phyloP scores from a whole-genome alignment of 2,797 vertebrate genomes.

The Anableps anableps region DNA sequence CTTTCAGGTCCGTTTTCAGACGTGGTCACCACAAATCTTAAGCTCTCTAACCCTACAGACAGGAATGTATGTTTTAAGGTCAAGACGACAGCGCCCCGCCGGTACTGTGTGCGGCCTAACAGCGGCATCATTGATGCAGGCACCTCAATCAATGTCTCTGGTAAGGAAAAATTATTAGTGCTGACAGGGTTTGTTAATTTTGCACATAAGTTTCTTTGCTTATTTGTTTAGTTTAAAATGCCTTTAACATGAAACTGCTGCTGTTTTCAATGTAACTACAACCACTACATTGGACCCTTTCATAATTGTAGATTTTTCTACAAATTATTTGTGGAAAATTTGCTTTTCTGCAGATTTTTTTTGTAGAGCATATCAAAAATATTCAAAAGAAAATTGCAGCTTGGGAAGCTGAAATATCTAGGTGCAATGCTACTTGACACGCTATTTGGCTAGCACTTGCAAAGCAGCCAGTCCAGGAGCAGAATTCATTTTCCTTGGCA shows the following conservation, averaged over 20 bases:
- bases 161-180: conserved; percentile 69
- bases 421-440: neutral
- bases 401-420: neutral
- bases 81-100: conserved; percentile 97
- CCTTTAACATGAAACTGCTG: neutral
- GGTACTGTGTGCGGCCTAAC: conserved; percentile 98
- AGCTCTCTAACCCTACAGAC: conserved; percentile 96
- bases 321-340: neutral
- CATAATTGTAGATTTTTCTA: neutral
- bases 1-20: conserved; percentile 96
- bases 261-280: neutral
- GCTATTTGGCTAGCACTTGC: neutral
- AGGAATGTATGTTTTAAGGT: conserved; percentile 98
- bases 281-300: neutral
- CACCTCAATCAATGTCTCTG: conserved; percentile 96
- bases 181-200: neutral
- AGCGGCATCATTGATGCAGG: conserved; percentile 97
- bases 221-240: too few relatives aligned
- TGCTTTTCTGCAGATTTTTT: neutral
- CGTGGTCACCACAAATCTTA: conserved; percentile 96
- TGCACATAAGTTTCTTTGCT: neutral
- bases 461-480: too few relatives aligned
- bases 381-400: neutral
- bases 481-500: too few relatives aligned
- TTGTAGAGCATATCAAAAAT: neutral